phyloP scores from a whole-genome alignment of 2,113 vertebrate species.

The Choloepus hoffmanni region DNA sequence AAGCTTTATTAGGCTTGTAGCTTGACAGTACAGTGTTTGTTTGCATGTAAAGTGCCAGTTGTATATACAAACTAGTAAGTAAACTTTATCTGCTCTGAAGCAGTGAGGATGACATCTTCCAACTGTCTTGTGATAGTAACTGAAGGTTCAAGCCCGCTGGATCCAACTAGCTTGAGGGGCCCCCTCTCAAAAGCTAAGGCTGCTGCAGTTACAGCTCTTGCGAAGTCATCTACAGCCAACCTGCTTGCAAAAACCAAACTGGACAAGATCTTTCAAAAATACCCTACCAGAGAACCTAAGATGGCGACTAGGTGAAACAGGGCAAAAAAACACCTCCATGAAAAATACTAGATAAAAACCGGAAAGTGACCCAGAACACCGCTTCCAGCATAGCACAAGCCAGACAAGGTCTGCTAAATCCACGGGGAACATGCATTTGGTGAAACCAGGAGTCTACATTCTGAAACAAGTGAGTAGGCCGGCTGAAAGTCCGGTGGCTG shows the following conservation, averaged over 20 bases:
- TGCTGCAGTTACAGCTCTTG: neutral
- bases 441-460: too few relatives aligned
- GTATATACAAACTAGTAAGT: conserved; percentile 84
- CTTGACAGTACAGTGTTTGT: conserved; percentile 62
- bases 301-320: too few relatives aligned
- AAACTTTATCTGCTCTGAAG: conserved; percentile 81
- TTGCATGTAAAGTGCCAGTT: conserved; percentile 86
- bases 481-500: too few relatives aligned
- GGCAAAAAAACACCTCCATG: too few relatives aligned
- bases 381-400: too few relatives aligned
- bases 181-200: neutral
- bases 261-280: neutral
- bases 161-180: neutral
- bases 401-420: too few relatives aligned
- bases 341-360: too few relatives aligned
- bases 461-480: too few relatives aligned
- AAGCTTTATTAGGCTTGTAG: conserved; percentile 39
- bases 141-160: neutral
- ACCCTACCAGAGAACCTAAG: neutral
- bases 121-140: neutral
- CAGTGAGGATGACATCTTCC: conserved; percentile 67
- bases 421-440: too few relatives aligned
- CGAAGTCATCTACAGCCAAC: neutral
- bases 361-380: too few relatives aligned
- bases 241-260: neutral